phyloP scores from a whole-genome alignment of 2,113 vertebrate species.

The Chroicocephalus ridibundus region DNA sequence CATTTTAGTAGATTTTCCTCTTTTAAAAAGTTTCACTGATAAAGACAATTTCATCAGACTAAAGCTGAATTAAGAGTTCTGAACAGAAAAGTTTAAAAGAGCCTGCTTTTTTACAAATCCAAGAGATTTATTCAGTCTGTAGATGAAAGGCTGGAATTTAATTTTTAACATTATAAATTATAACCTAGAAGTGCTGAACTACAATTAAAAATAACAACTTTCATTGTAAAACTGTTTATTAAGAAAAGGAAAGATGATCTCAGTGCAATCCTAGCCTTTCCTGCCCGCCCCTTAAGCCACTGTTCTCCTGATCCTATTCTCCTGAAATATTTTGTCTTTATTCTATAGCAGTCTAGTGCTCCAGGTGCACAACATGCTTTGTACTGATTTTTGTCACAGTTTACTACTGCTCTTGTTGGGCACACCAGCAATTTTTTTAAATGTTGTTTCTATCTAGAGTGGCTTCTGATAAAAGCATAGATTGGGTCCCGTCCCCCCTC shows the following conservation, averaged over 20 bases:
- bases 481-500: background rate
- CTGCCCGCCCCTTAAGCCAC: background rate
- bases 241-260: background rate
- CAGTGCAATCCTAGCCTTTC: background rate
- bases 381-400: background rate
- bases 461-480: background rate
- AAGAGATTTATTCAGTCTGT: background rate
- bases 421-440: background rate
- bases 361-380: background rate
- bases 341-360: background rate
- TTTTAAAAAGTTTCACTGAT: background rate
- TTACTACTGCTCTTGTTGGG: background rate
- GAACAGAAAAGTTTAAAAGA: background rate
- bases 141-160: background rate
- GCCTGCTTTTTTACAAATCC: background rate
- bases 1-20: background rate
- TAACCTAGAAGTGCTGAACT: background rate
- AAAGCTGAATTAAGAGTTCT: background rate
- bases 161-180: background rate
- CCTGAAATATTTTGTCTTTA: background rate
- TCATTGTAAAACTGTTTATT: background rate
- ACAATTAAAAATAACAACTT: background rate
- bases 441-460: background rate
- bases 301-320: background rate
- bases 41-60: background rate